phyloP scores from a whole-genome alignment of 2,888 invertebrate genomes.

The Apeira syringaria region DNA sequence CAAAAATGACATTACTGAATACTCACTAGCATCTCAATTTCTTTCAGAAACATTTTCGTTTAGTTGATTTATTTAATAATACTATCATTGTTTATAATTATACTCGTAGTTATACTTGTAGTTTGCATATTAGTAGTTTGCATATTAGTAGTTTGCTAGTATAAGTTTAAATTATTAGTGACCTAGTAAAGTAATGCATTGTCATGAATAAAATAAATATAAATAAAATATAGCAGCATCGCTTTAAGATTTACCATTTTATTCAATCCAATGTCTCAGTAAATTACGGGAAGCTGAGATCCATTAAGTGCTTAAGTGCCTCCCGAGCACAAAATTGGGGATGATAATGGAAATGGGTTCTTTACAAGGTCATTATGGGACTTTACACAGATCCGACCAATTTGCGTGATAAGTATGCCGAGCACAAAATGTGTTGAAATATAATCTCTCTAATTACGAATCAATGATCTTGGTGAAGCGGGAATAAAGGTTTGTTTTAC shows the following conservation, averaged over 20 bases:
- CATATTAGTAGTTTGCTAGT: no score
- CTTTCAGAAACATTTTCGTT: no score
- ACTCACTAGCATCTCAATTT: no score
- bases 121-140: no score
- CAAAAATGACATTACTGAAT: no score
- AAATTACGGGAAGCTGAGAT: slow-evolving; percentile 78
- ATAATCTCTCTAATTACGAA: slow-evolving; percentile 38
- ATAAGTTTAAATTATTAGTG: slow-evolving; percentile 55
- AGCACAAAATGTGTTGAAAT: slow-evolving; percentile 46
- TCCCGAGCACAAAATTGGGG: slow-evolving; percentile 80
- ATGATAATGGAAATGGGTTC: slow-evolving; percentile 80
- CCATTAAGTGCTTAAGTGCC: slow-evolving; percentile 83
- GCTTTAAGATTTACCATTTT: slow-evolving; percentile 81
- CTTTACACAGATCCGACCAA: slow-evolving; percentile 61
- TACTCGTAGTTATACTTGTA: no score
- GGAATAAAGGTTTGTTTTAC: neutral
- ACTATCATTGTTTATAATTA: no score
- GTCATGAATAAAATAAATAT: no score
- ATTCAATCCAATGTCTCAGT: slow-evolving; percentile 78
- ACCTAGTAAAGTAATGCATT: no score
- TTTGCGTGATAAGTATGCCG: slow-evolving; percentile 62
- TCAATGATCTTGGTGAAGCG: slow-evolving; percentile 34
- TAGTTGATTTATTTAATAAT: no score
- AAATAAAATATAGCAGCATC: no score
- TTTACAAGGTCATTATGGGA: slow-evolving; percentile 78